Base-by-base conservation (phyloP, 2,888 invertebrate genomes). In the Adelognathus sp. region DNA sequence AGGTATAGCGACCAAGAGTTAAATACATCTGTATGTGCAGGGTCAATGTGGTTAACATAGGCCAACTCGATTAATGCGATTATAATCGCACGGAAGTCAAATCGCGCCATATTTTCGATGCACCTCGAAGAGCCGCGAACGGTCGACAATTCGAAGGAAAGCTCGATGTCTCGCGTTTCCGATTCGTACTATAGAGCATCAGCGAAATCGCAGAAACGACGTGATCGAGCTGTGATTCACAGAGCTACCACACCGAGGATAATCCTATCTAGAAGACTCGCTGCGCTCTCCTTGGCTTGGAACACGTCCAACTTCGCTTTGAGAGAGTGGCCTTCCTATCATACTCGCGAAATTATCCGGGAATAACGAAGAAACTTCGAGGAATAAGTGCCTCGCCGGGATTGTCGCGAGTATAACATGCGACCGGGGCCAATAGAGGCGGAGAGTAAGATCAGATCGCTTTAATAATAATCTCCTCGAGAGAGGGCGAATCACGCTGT, bases 241-340 rank as follows among this genome's bases (percentile, higher is more conserved):
- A 44, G 27, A 3, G 11, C 54, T 14, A 36, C 46, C 24, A 1
- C 16, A 2, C n/a, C 1, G 14, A 58, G 41, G 50, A 41, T 72
- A 52, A 66, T 29, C 29, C 33, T 29, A 60, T 64, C 31, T 9
- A 31, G 14, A 27, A n/a, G 29, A n/a, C 36, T 50, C 44, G 31
- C n/a, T n/a, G n/a, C n/a, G n/a, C 61, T 67, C 63, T 69, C 33
- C 61, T 21, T n/a, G 50, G 50, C 41, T 70, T 81, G 76, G 58
- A 61, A 69, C 44, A 27, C 80, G 54, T 76, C 74, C 67, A 79
- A 75, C 79, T 80, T 78, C 52, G 29, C 79, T 60, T 79, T 76
- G 79, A 85, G 82, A 61, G 11, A 33, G n/a, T 18, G n/a, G n/a
- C 60, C 44, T 60, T 70, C n/a, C 46, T 46, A 29, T 33, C 29